phyloP scores from a whole-genome alignment of 2,797 vertebrate species.

The Anomalospiza imberbis region DNA sequence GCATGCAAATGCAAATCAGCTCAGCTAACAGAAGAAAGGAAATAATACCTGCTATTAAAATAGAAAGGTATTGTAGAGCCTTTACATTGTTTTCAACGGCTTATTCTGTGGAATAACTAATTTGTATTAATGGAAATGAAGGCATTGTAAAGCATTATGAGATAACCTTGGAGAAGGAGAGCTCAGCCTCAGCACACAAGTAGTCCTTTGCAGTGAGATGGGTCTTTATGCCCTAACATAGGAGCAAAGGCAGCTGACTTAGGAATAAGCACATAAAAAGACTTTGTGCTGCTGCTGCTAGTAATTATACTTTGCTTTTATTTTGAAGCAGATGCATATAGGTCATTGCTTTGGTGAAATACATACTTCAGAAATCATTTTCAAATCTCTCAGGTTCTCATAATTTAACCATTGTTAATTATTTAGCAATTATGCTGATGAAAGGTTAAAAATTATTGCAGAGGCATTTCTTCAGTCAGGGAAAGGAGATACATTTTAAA shows the following conservation, averaged over 20 bases:
- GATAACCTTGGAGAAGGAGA: background rate
- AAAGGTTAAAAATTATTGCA: slow-evolving; percentile 70
- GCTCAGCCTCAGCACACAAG: background rate
- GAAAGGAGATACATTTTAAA: slow-evolving; percentile 50
- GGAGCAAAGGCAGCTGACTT: background rate
- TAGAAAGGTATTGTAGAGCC: background rate
- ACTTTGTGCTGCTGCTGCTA: background rate
- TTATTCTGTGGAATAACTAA: slow-evolving; percentile 3
- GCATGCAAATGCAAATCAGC: background rate
- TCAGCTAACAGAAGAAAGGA: background rate
- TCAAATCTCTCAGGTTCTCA: slow-evolving; percentile 55
- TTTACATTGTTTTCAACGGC: background rate
- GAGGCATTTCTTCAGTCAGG: slow-evolving; percentile 53
- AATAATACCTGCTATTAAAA: background rate
- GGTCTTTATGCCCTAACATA: background rate
- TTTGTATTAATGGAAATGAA: background rate
- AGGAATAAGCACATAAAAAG: background rate
- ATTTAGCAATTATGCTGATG: slow-evolving; percentile 67
- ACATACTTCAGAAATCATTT: slow-evolving; percentile 52
- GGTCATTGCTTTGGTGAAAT: slow-evolving; percentile 37
- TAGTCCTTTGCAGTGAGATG: background rate
- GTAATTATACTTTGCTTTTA: background rate
- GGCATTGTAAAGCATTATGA: background rate
- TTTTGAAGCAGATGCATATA: slow-evolving; percentile 47
- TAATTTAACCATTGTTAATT: slow-evolving; percentile 71